Evolutionary conservation across 2,113 vertebrate species (phyloP).

Genomic region (Lates calcarifer): DNA sequence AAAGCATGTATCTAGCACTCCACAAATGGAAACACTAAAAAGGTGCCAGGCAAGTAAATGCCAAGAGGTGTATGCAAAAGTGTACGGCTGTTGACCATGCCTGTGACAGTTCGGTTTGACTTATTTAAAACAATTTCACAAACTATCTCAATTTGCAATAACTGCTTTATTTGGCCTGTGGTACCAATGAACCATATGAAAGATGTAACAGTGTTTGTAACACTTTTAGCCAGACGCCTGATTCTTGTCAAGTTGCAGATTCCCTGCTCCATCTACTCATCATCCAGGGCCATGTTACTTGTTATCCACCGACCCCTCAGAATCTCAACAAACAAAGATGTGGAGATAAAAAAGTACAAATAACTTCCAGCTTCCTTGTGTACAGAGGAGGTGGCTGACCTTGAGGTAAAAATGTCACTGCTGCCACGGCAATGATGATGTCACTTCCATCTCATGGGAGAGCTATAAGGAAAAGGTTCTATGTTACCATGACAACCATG

Average conservation of each 20-base stretch:
- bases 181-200: too few relatives aligned
- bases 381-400: not conserved
- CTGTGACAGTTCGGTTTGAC: too few relatives aligned
- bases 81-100: not conserved
- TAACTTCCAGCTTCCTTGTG: not conserved
- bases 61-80: not conserved
- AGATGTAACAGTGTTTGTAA: too few relatives aligned
- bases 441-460: not conserved
- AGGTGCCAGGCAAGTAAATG: not conserved
- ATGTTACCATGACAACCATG: slow-evolving; percentile 25
- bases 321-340: too few relatives aligned
- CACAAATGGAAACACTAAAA: not conserved
- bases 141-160: too few relatives aligned
- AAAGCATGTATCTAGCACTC: not conserved
- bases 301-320: too few relatives aligned
- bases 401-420: not conserved
- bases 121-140: too few relatives aligned
- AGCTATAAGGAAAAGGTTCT: not conserved
- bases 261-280: not conserved
- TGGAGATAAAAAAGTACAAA: not conserved
- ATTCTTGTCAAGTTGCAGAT: too few relatives aligned
- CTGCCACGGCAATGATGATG: slow-evolving; percentile 8
- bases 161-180: too few relatives aligned
- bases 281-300: too few relatives aligned
- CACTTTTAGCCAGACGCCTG: too few relatives aligned